Conservation (phyloP, 2,888 invertebrate genomes). For the Hirtodrosophila histrioides region DNA sequence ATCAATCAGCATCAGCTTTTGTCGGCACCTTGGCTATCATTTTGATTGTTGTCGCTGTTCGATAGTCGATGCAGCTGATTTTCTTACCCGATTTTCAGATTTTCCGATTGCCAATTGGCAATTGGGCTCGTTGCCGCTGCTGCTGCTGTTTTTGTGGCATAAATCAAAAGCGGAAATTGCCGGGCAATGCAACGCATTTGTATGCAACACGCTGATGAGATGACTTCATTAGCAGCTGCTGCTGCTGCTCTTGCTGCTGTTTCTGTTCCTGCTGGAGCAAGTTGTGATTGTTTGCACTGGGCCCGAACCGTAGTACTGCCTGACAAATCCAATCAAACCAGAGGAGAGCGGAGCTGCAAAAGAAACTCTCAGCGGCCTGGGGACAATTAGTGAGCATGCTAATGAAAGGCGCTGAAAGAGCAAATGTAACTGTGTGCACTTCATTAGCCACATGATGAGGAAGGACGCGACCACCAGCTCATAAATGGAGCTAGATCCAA, state of each 20-base stretch:
- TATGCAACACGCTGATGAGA: constrained; percentile 63
- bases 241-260: constrained; percentile 4
- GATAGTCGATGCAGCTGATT: constrained; percentile 18
- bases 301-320: constrained; percentile 37
- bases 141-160: constrained; percentile 46
- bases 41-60: constrained; percentile 39
- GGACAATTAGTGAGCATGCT: constrained; percentile 71
- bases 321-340: constrained; percentile 70
- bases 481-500: constrained; percentile 34
- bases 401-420: constrained; percentile 62
- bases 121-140: constrained; percentile 4
- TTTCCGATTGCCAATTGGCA: constrained; percentile 24
- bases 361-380: constrained; percentile 44
- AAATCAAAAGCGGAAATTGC: constrained; percentile 72
- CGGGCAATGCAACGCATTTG: constrained; percentile 49
- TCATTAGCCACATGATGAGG: constrained; percentile 59
- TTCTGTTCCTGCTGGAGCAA: constrained; percentile 24
- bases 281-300: constrained; percentile 64
- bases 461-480: constrained; percentile 40
- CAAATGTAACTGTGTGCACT: constrained; percentile 48
- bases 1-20: constrained; percentile 15
- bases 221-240: constrained; percentile 73
- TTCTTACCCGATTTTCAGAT: constrained; percentile 14
- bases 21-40: constrained; percentile 26
- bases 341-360: constrained; percentile 29